Evolutionary conservation across 2,888 invertebrate species (phyloP).

Genomic region (Drosophila formosana): DNA sequence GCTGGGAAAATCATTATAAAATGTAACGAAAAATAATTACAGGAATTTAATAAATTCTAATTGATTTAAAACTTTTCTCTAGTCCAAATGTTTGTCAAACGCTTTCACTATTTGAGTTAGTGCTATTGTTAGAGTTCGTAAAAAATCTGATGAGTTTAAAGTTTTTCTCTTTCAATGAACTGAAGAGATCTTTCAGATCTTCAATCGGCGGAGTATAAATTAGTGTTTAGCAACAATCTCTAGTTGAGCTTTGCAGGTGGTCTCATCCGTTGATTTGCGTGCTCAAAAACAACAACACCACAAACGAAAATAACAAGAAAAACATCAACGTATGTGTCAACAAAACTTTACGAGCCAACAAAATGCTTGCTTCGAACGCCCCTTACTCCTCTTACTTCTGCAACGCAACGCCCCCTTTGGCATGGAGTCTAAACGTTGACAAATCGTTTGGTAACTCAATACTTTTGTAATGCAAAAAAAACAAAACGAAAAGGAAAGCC

Average conservation of each 20-base stretch:
- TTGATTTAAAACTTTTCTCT: background rate
- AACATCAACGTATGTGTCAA: slow-evolving; percentile 74
- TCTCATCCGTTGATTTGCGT: slow-evolving; percentile 63
- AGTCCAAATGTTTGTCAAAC: background rate
- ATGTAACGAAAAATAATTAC: background rate
- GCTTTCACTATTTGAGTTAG: background rate
- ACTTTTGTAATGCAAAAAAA: slow-evolving; percentile 78
- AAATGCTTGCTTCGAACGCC: slow-evolving; percentile 56
- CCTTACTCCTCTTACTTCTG: slow-evolving; percentile 7
- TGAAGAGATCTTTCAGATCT: slow-evolving; percentile 1
- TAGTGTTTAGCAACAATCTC: slow-evolving; percentile 5
- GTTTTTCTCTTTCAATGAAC: background rate
- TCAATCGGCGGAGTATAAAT: slow-evolving; percentile 7
- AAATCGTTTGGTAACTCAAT: slow-evolving; percentile 79
- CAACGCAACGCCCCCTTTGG: slow-evolving; percentile 17
- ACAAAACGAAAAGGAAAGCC: slow-evolving; percentile 48
- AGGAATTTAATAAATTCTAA: background rate
- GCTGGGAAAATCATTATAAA: background rate
- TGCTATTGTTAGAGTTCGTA: no score
- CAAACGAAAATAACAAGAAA: slow-evolving; percentile 25
- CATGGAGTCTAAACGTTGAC: slow-evolving; percentile 71
- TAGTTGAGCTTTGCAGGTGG: slow-evolving; percentile 54
- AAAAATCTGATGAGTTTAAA: background rate
- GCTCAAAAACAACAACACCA: slow-evolving; percentile 29
- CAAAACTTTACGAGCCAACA: slow-evolving; percentile 74